A percentile compares a stretch with the other conserved stretches of the same genome.
These are phyloP conservation scores for Haplochromis vanheusdeni DNA, from an alignment of 2,113 vertebrate genomes.

Conservation along the genomic window DNA sequence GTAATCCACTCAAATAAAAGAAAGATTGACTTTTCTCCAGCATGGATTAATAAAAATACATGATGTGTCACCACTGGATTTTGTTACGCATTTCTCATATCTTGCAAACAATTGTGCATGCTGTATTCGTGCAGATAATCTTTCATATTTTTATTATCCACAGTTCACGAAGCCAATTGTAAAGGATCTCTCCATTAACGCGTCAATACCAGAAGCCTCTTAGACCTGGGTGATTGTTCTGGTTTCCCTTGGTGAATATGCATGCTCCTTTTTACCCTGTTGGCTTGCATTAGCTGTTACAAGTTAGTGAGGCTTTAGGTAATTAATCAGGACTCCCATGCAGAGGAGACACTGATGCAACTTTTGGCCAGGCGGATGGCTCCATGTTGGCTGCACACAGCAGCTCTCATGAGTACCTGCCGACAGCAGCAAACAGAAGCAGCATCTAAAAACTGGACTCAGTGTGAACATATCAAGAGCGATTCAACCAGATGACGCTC, in stretches of 20 bases:
- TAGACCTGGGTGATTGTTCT: neutral
- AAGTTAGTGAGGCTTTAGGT: neutral
- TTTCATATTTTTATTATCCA: neutral
- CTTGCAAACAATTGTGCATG: neutral
- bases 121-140: neutral
- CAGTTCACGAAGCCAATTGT: neutral
- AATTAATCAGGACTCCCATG: neutral
- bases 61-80: neutral
- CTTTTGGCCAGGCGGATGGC: neutral
- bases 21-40: neutral
- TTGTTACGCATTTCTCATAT: neutral
- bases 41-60: neutral
- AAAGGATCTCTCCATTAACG: neutral
- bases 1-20: neutral
- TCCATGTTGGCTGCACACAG: neutral
- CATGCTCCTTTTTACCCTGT: neutral
- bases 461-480: neutral
- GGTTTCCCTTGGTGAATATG: neutral
- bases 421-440: slow-evolving; percentile 11
- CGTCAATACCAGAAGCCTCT: neutral
- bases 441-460: neutral
- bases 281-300: neutral
- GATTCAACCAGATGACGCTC: neutral
- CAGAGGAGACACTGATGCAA: neutral
- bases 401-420: neutral